Evolutionary conservation across 1,140 invertebrate genomes (phyloP), one percentile per base, ranked within the genome.

Genomic region (Pteromalus puparum): DNA sequence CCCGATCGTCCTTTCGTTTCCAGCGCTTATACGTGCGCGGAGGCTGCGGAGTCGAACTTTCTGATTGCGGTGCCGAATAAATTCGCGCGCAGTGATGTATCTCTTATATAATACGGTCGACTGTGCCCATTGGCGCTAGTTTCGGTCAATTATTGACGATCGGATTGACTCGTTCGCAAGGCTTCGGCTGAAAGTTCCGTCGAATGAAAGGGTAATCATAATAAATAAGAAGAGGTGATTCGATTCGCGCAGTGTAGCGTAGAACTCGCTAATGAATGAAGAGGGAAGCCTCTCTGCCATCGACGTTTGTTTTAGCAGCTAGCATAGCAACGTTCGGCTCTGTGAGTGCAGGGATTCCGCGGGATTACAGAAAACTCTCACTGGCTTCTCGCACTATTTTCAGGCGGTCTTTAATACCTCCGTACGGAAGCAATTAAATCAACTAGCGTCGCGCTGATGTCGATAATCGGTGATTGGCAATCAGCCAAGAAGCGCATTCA

Each of bases 11-110:
- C 18, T 38, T 7, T 73, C 67, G 24, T n/a, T 74, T 73, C 28
- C 24, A 81, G 28, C 9, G 2, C 1, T n/a, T n/a, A n/a, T n/a
- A n/a, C n/a, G n/a, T n/a, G n/a, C n/a, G n/a, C n/a, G n/a, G n/a
- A n/a, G n/a, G 4, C 18, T 28, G 48, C 2, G n/a, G 42, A 18
- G 13, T 15, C 48, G 48, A 73, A 81, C 12, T 81, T 81, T 81
- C 70, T 75, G 81, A 82, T 75, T 74, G 26, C 48, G 61, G 48
- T 18, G 48, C 48, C 30, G 26, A 61, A 81, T 81, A 26, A 70
- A 81, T 46, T 79, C 67, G 53, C 30, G 53, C 30, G 28, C 10
- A 42, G 38, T 12, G 38, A 42, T 10, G 10, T 42, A 42, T 42
- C 38, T 42, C 38, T 42, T 42, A 42, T 42, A n/a, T n/a, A n/a